These are phyloP conservation scores for Tragopan temminckii DNA, from an alignment of 2,797 vertebrate species.

Conservation along the genomic window DNA sequence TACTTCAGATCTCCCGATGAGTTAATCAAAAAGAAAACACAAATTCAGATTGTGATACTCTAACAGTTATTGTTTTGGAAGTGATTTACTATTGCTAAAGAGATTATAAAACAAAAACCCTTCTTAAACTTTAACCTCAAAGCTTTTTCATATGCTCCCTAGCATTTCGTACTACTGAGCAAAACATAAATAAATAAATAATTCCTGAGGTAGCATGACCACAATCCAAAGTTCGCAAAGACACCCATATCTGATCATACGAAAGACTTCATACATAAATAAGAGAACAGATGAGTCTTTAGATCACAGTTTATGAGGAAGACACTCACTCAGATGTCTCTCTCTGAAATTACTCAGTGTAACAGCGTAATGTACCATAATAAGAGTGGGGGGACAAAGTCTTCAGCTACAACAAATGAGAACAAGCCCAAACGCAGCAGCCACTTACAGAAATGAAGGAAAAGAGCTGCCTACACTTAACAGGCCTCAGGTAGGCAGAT, in stretches of 20 bases:
- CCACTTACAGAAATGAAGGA: too few species aligned
- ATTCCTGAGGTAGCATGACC: not conserved
- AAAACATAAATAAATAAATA: too few species aligned
- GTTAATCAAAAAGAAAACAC: not conserved
- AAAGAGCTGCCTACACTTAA: too few species aligned
- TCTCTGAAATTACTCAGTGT: not conserved
- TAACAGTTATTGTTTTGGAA: not conserved
- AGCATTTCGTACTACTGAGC: not conserved
- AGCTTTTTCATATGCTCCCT: not conserved
- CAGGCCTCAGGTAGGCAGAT: too few species aligned
- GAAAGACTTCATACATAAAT: not conserved
- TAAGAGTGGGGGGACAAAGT: too few species aligned
- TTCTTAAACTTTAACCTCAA: not conserved
- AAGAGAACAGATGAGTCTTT: not conserved
- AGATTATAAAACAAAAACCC: not conserved
- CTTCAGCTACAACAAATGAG: too few species aligned
- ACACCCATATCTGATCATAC: not conserved
- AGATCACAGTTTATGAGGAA: not conserved
- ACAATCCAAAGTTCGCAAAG: not conserved
- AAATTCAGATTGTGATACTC: not conserved
- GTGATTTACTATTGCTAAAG: not conserved
- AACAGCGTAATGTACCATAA: too few species aligned
- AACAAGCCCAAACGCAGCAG: too few species aligned
- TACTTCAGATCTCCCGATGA: not conserved
- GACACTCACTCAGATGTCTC: fast-evolving